Base-by-base conservation (phyloP, 2,888 invertebrate species). In the Eristalis tenax region DNA sequence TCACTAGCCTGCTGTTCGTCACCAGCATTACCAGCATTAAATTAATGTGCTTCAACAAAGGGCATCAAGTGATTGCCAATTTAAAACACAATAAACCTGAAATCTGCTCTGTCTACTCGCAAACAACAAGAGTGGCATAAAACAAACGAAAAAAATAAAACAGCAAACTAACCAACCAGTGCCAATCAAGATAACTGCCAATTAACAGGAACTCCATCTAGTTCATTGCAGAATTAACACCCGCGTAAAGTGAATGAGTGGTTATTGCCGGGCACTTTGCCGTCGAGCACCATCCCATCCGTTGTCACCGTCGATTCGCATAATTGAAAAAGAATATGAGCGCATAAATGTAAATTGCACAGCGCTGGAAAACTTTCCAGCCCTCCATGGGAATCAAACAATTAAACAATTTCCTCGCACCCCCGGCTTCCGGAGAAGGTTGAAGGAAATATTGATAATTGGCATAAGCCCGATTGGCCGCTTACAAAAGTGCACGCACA, bases 401-500 rank as follows among this genome's bases (percentile, higher is more conserved):
- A 56, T 57, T 35, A 32, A 35, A 38, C 56, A 40, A 56, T 65
- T 13, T 38, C 38, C 61, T 43, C 22, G 43, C 68, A 64, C 11
- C 61, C 18, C 10, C 70, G 32, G 22, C 28, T 38, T 6, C 22
- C 57, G 13, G 50, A 50, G 10, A 23, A 32, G 56, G 26, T 13
- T 15, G 23, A 59, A 56, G 57, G 22, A 75, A 71, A 65, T 79
- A 32, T 50, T 70, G 74, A 83, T 78, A 77, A 86, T 86, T 86
- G 82, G 66, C 82, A 78, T 75, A 82, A 83, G 82, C 83, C 77
- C 66, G 86, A 86, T 83, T 78, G 77, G 65, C 65, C 38, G 70
- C 57, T 70, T 73, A 68, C 43, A 81, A 71, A 56, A 69, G 69
- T 74, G 65, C 65, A 78, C 32, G 78, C 50, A 43, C 56, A 69